A percentile compares a stretch with the other conserved stretches of the same genome.
phyloP scores from a whole-genome alignment of 2,888 invertebrate genomes.

The Drosophila colorata region DNA sequence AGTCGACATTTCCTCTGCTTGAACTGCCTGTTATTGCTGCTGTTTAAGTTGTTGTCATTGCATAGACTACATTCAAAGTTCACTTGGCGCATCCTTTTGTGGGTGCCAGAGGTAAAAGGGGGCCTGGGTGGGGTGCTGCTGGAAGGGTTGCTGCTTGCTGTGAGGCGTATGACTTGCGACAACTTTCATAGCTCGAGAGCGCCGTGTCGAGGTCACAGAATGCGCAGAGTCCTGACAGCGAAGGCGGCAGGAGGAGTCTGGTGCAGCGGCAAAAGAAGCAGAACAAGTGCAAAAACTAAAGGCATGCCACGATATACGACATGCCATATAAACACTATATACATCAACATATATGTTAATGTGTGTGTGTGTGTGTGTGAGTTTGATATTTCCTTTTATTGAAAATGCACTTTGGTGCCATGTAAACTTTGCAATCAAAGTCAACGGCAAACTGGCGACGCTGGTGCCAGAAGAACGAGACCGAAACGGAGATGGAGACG shows the following conservation, averaged over 20 bases:
- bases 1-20: neutral
- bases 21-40: slow-evolving; percentile 15
- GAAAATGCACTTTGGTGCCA: slow-evolving; percentile 83
- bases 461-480: slow-evolving; percentile 52
- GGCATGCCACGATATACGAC: slow-evolving; percentile 59
- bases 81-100: slow-evolving; percentile 50
- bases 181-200: slow-evolving; percentile 58
- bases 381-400: slow-evolving; percentile 80
- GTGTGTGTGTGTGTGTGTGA: slow-evolving; percentile 26
- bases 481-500: slow-evolving; percentile 16
- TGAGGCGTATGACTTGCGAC: slow-evolving; percentile 53
- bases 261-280: slow-evolving; percentile 44
- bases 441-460: slow-evolving; percentile 63
- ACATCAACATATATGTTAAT: slow-evolving; percentile 28
- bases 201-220: slow-evolving; percentile 71
- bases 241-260: neutral
- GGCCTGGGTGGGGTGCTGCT: neutral
- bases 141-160: neutral
- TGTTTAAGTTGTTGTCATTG: slow-evolving; percentile 41
- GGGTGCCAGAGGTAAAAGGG: neutral
- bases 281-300: slow-evolving; percentile 72
- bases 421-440: slow-evolving; percentile 83
- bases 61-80: slow-evolving; percentile 65
- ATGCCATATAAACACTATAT: slow-evolving; percentile 44
- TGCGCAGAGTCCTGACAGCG: slow-evolving; percentile 46